Base-by-base conservation (phyloP, 1,140 invertebrate genomes). In the Pentalonia nigronervosa region DNA sequence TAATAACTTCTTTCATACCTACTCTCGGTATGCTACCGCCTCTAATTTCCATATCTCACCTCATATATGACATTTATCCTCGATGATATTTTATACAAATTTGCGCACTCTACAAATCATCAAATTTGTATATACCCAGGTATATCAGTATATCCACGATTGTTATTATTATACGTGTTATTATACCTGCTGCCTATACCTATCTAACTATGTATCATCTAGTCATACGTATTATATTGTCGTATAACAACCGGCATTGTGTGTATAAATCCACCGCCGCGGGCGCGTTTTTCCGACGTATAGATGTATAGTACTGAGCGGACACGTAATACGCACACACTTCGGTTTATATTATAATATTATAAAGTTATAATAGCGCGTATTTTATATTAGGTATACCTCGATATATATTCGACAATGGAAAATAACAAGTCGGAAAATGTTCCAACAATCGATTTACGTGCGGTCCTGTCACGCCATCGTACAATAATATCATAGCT, bases 361-460 rank as follows among this genome's bases (percentile, higher is more conserved):
- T n/a, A n/a, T 45, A 47, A 41, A 41, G 45, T 45, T 41, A 47
- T 41, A 45, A 86, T 53, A 53, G 21, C 84, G 41, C 11, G 84
- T 30, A 23, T 41, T 86, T 41, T 86, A 86, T 86, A 67, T n/a
- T n/a, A n/a, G 36, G 23, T 86, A 86, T 4, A 3, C 4, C 21
- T 0, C 7, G 30, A 48, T n/a, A n/a, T 48, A 48, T 88, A 30
- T 17, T 48, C 30, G 47, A 88, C n/a, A 47, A 50, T n/a, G 47
- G 25, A 2, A 47, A 45, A 48, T 48, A n/a, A 48, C 45, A 88
- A 88, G 86, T 88, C 47, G 86, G 47, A 48, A 88, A 48, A 88
- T 88, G 47, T 48, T 48, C 47, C 17, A 47, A 88, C 86, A 88
- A 88, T 88, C 86, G 86, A 48, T 88, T 88, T 48, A 88, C 47